These are phyloP conservation scores for Rotaria socialis DNA, from an alignment of 2,888 invertebrate species.

Conservation along the genomic window DNA sequence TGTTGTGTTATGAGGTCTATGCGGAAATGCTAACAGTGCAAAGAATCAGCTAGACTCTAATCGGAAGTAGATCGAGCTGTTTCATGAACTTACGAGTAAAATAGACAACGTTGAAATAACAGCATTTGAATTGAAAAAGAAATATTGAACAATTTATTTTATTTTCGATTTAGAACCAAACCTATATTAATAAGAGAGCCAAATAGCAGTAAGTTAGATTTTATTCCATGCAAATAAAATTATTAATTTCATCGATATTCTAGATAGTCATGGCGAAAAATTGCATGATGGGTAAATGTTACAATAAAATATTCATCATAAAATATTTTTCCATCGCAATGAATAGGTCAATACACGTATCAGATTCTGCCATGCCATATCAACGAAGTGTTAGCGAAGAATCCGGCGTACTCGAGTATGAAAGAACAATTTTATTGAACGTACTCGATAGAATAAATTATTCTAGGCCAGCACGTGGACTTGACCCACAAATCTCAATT, in stretches of 20 bases:
- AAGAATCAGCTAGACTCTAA: too few relatives aligned
- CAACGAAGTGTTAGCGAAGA: not conserved
- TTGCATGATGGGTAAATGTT: not conserved
- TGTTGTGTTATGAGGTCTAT: too few relatives aligned
- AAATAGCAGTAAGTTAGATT: not conserved
- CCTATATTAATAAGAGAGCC: not conserved
- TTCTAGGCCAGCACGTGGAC: not conserved
- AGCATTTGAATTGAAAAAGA: too few relatives aligned
- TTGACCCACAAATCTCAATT: conserved; percentile 14
- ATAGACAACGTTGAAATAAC: too few relatives aligned
- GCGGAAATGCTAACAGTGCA: too few relatives aligned
- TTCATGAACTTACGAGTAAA: too few relatives aligned
- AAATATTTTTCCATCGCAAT: too few relatives aligned
- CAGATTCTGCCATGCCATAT: not conserved
- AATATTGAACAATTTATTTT: too few relatives aligned
- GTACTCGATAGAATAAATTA: too few relatives aligned
- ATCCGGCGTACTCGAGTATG: not conserved
- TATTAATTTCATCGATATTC: not conserved
- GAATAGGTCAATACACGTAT: not conserved
- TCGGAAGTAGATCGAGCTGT: too few relatives aligned
- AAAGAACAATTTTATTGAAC: not conserved
- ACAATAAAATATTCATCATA: too few relatives aligned
- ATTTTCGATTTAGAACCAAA: not conserved
- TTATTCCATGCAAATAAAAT: not conserved
- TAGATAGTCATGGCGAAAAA: not conserved